Percentiles rank a stretch among this genome's conserved stretches.
These are phyloP conservation scores for Sebastes elongatus DNA, from an alignment of 2,797 vertebrate species.

Conservation along the genomic window DNA sequence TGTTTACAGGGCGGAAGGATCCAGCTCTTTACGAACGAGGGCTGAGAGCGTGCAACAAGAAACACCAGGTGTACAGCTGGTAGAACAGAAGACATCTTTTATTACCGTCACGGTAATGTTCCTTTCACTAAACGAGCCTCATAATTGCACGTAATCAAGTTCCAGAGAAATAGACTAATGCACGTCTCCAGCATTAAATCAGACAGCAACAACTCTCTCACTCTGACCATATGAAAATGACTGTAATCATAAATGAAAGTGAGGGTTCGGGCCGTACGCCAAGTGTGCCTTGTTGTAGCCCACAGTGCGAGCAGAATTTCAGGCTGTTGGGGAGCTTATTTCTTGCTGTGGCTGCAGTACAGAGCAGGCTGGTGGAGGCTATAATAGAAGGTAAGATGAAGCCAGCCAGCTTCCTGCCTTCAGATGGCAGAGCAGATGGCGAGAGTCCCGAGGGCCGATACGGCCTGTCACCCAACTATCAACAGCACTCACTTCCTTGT, in stretches of 20 bases:
- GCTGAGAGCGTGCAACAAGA: constrained; percentile 23
- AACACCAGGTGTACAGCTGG: constrained; percentile 28
- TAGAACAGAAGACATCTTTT: background rate
- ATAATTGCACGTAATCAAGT: constrained; percentile 29
- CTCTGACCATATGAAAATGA: constrained; percentile 37
- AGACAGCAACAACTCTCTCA: constrained; percentile 14
- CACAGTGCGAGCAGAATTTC: constrained; percentile 52
- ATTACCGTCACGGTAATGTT: constrained; percentile 8
- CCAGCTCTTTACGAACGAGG: background rate
- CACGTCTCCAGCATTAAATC: constrained; percentile 22
- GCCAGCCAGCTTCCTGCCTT: constrained; percentile 59
- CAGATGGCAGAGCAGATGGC: constrained; percentile 76
- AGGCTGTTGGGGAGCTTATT: constrained; percentile 52
- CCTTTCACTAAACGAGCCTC: constrained; percentile 13
- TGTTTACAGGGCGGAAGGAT: constrained; percentile 43
- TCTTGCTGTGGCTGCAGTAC: constrained; percentile 46
- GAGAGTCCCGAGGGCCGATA: constrained; percentile 32
- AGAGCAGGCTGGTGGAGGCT: constrained; percentile 37
- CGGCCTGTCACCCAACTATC: constrained; percentile 36
- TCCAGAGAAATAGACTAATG: constrained; percentile 7
- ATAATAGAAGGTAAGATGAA: constrained; percentile 40
- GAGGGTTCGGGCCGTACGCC: constrained; percentile 21
- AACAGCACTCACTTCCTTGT: constrained; percentile 8
- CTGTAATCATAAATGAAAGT: constrained; percentile 57
- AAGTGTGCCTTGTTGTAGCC: constrained; percentile 37